phyloP scores from a whole-genome alignment of 1,140 invertebrate genomes.

The Bombus confusus region DNA sequence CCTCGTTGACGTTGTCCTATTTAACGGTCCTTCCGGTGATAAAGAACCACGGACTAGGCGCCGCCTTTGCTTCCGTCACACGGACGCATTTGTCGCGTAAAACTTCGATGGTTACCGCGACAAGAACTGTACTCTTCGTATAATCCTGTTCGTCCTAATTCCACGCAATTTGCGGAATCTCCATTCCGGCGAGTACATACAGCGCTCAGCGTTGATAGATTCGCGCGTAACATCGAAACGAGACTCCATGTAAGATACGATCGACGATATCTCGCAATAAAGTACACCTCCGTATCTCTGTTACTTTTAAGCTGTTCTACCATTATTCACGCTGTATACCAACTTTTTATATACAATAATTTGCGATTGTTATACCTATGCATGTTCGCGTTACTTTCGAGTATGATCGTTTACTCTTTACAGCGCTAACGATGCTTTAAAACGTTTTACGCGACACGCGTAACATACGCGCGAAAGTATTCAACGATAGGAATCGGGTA shows the following conservation, averaged over 20 bases:
- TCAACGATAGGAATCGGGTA: neutral
- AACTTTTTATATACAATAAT: no score
- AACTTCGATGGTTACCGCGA: neutral
- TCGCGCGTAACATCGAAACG: neutral
- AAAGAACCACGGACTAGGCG: constrained; percentile 15
- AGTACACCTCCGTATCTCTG: neutral
- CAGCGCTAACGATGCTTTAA: no score
- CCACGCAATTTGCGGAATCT: neutral
- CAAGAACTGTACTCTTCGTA: neutral
- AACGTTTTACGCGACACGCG: no score
- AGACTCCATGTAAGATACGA: neutral
- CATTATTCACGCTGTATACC: no score
- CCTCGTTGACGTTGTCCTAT: constrained; percentile 46
- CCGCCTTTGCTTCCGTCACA: neutral
- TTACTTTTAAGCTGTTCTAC: neutral
- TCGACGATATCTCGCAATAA: neutral
- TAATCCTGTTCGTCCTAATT: neutral
- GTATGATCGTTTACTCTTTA: no score
- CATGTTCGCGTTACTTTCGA: neutral
- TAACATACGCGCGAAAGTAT: neutral
- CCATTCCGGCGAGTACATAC: neutral
- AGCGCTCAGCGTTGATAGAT: neutral
- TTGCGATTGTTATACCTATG: no score
- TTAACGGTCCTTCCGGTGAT: constrained; percentile 56
- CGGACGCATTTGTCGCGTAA: neutral